Percentiles rank a stretch among this genome's conserved stretches.
phyloP scores from a whole-genome alignment of 2,113 vertebrate species.

The Vulpes ferrilata region DNA sequence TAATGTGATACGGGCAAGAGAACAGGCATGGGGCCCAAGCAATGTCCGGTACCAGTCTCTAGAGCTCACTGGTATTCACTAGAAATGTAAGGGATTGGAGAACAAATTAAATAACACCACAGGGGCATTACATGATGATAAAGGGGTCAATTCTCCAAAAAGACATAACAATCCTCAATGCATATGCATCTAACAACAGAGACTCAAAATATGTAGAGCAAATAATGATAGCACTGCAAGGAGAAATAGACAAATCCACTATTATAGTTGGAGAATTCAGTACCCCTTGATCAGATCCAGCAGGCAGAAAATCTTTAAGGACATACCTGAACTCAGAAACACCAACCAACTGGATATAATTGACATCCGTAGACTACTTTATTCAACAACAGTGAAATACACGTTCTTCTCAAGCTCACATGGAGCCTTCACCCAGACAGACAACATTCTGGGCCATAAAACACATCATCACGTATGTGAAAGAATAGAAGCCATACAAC shows the following conservation, averaged over 20 bases:
- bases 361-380: neutral
- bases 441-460: neutral
- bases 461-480: neutral
- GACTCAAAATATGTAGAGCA: neutral
- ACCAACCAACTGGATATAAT: neutral
- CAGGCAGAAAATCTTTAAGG: neutral
- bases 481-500: neutral
- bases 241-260: neutral
- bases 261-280: neutral
- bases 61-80: neutral
- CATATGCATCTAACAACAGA: neutral
- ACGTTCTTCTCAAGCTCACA: neutral
- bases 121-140: accelerated
- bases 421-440: neutral
- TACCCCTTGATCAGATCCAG: neutral
- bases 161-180: neutral
- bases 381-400: neutral
- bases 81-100: neutral
- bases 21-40: too few relatives aligned
- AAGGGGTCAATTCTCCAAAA: neutral
- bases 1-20: neutral
- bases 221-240: neutral
- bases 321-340: too few relatives aligned
- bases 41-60: neutral
- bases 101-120: neutral